Conservation (phyloP, 2,797 vertebrate species). For the Enteromius viviparus region DNA sequence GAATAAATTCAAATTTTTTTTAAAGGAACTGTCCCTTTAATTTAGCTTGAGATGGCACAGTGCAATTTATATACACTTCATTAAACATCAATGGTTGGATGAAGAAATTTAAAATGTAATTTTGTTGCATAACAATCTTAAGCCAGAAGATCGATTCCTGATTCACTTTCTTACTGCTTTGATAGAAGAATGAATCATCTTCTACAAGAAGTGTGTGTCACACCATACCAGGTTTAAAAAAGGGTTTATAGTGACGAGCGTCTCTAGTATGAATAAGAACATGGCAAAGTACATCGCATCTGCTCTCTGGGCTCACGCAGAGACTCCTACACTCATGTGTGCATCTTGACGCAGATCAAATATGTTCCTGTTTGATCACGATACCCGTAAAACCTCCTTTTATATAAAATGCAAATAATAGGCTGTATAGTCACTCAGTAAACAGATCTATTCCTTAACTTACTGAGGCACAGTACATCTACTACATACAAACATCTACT, state of each 20-base stretch:
- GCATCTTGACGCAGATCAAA: conserved; percentile 20
- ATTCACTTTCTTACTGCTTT: conserved; percentile 14
- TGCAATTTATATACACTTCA: too few species aligned
- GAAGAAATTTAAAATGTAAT: neutral
- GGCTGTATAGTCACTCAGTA: neutral
- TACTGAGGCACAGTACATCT: too few species aligned
- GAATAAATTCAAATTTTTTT: neutral
- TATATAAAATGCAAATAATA: conserved; percentile 37
- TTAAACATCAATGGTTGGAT: neutral
- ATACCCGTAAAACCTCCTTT: conserved; percentile 25
- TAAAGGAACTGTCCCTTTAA: neutral
- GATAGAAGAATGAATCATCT: conserved; percentile 23
- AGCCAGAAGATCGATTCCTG: neutral
- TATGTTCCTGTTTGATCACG: conserved; percentile 14
- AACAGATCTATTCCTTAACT: neutral
- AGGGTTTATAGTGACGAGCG: conserved; percentile 16
- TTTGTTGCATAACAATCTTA: neutral
- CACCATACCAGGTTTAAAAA: conserved; percentile 17
- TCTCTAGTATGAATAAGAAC: conserved; percentile 16
- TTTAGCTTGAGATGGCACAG: neutral
- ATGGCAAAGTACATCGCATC: conserved; percentile 5
- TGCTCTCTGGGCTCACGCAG: conserved; percentile 20
- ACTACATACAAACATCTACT: neutral
- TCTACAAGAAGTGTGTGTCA: conserved; percentile 10
- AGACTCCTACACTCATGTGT: conserved; percentile 37